Evolutionary conservation across 2,888 invertebrate genomes (phyloP).

Genomic region (Melipona bicolor): DNA sequence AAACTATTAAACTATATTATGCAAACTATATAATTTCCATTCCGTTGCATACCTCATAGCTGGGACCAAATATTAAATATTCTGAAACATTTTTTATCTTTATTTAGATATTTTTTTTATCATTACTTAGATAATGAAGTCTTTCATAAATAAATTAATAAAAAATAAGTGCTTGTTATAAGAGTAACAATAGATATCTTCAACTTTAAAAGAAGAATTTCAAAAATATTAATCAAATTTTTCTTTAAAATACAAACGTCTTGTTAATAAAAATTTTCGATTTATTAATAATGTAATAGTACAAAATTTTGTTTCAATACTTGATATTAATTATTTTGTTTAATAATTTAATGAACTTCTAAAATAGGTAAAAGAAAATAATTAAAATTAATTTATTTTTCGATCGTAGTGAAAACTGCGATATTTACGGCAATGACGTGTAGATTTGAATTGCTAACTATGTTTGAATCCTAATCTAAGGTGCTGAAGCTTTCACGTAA

Average conservation of each 20-base stretch:
- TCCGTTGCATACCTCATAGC: background rate
- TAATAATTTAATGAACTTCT: background rate
- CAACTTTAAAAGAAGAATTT: background rate
- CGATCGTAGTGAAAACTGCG: background rate
- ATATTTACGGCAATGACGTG: background rate
- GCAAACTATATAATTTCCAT: background rate
- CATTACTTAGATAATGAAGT: no score
- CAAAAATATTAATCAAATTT: background rate
- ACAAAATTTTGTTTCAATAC: background rate
- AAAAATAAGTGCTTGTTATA: background rate
- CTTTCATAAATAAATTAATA: no score
- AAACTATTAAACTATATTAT: no score
- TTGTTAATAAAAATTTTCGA: background rate
- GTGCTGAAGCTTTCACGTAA: slow-evolving; percentile 18
- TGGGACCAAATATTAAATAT: no score
- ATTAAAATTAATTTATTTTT: background rate
- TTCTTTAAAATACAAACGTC: background rate
- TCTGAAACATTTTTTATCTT: no score
- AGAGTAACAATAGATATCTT: background rate
- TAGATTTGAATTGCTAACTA: slow-evolving; percentile 16
- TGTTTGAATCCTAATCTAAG: slow-evolving; percentile 27
- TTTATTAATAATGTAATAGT: no score
- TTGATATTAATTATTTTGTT: background rate
- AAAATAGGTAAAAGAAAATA: no score
- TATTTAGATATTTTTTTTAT: no score